These are phyloP conservation scores for Nyctalus aviator DNA, from an alignment of 2,797 vertebrate species.

Conservation along the genomic window DNA sequence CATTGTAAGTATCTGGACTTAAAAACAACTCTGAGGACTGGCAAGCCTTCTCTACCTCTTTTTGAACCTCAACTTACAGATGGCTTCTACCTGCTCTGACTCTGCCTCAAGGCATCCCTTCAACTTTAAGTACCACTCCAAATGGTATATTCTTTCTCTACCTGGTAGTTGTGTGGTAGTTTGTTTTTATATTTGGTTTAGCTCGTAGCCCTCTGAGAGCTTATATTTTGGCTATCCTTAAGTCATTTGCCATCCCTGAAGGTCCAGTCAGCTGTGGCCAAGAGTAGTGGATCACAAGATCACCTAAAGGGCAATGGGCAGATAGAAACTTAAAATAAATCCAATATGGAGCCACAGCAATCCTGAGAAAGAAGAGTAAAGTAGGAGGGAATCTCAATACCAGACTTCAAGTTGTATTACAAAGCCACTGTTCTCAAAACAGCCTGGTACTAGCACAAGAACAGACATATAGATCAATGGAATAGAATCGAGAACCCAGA, in stretches of 20 bases:
- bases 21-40: background rate
- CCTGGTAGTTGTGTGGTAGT: background rate
- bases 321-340: background rate
- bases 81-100: background rate
- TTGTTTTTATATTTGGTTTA: background rate
- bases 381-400: no score
- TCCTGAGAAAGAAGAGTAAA: no score
- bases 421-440: no score
- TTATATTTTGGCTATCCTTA: background rate
- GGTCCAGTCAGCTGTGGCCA: background rate
- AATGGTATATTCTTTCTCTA: background rate
- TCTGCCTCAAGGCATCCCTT: background rate
- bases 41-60: accelerated
- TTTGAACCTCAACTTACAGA: background rate
- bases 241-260: background rate
- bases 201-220: background rate
- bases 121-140: background rate
- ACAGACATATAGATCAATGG: no score
- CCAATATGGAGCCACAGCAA: no score
- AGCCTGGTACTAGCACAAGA: no score
- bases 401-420: no score
- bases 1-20: background rate
- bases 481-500: no score
- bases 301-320: background rate
- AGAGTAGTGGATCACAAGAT: background rate